Evolutionary conservation across 2,797 vertebrate species (phyloP).

Genomic region (Enteromius radiatus): DNA sequence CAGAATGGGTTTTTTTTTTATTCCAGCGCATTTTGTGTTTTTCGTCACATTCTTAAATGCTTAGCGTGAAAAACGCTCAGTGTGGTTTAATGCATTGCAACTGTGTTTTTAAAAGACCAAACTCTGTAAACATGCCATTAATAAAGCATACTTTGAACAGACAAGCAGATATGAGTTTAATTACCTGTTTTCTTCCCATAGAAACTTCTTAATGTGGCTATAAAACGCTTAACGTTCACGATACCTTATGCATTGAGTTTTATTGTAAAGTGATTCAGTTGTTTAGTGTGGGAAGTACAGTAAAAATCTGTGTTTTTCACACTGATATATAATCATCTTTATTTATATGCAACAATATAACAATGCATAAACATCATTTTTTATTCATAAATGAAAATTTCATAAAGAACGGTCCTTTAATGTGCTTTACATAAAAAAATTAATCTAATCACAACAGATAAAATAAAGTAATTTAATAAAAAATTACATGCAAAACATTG

Average conservation of each 20-base stretch:
- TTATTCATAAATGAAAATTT: neutral
- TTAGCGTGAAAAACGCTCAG: too few species aligned
- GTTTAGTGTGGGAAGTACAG: neutral
- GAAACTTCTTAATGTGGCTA: too few species aligned
- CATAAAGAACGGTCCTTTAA: neutral
- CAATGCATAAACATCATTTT: neutral
- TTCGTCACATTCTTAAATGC: too few species aligned
- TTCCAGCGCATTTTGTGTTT: neutral
- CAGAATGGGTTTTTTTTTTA: neutral
- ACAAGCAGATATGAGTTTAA: too few species aligned
- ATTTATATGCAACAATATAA: neutral
- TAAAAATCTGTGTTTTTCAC: neutral
- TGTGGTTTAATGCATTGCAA: too few species aligned
- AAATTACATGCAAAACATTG: too few species aligned
- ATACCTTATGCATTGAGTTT: neutral
- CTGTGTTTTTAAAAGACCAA: too few species aligned
- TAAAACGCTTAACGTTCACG: too few species aligned
- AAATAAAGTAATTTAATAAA: too few species aligned
- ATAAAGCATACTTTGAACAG: too few species aligned
- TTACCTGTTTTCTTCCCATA: too few species aligned
- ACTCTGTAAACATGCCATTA: too few species aligned
- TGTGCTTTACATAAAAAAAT: neutral
- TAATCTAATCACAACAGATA: neutral
- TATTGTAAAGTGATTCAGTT: neutral
- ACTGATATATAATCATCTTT: neutral